These are phyloP conservation scores for Standfussiana lucernea DNA, from an alignment of 2,888 invertebrate genomes.

Conservation along the genomic window DNA sequence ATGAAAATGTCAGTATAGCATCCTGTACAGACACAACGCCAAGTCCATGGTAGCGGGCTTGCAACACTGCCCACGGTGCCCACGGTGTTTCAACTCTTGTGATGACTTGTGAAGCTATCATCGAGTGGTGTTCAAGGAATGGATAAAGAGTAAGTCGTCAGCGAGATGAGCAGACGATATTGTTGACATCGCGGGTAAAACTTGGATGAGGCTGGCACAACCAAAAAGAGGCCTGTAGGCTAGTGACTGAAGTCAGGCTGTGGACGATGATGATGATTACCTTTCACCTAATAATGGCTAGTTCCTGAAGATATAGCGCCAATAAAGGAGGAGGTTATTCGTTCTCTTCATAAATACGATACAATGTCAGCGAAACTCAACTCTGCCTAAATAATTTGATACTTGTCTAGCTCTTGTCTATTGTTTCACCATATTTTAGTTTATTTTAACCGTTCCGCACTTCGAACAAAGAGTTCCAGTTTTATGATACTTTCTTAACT, in stretches of 20 bases:
- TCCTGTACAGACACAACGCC: not conserved
- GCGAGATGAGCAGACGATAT: not conserved
- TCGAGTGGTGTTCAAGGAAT: not conserved
- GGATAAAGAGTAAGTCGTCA: not conserved
- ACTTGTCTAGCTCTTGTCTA: slow-evolving; percentile 20
- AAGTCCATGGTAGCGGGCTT: not conserved
- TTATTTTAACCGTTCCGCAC: slow-evolving; percentile 31
- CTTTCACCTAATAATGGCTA: not conserved
- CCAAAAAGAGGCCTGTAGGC: not conserved
- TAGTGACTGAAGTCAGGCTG: not conserved
- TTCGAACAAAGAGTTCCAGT: slow-evolving; percentile 29
- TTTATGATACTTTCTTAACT: slow-evolving; percentile 29
- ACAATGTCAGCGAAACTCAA: not conserved
- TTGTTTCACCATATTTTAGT: slow-evolving; percentile 40
- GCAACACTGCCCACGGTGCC: not conserved
- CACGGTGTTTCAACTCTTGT: too few relatives aligned
- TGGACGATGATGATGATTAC: not conserved
- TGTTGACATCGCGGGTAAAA: not conserved
- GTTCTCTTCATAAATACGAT: slow-evolving; percentile 3
- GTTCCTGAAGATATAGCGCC: not conserved
- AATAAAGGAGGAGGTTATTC: not conserved
- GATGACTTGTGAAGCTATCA: not conserved
- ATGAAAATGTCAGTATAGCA: not conserved
- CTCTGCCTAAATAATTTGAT: not conserved
- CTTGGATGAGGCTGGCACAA: not conserved